Conservation (phyloP, 2,113 vertebrate genomes). For the Sylvia atricapilla region DNA sequence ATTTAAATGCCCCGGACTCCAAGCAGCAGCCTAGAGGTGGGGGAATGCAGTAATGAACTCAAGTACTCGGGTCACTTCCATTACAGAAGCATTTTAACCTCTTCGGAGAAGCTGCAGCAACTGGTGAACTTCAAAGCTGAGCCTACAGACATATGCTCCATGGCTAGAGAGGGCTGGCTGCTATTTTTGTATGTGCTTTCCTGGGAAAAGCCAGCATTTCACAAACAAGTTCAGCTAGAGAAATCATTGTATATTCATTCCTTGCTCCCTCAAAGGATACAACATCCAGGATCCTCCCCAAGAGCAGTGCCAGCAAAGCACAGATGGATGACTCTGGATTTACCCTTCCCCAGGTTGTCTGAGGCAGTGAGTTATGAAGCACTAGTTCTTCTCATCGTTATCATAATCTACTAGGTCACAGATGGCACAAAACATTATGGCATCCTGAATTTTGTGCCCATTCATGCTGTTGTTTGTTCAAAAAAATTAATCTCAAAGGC, state of each 20-base stretch:
- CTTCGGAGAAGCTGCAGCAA: not conserved
- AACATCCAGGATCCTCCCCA: not conserved
- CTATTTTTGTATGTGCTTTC: not conserved
- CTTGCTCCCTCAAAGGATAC: not conserved
- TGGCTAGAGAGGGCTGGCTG: not conserved
- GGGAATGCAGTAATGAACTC: not conserved
- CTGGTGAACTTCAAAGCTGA: not conserved
- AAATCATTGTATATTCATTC: not conserved
- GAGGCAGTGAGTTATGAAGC: not conserved
- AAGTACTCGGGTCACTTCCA: not conserved
- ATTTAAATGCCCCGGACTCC: not conserved
- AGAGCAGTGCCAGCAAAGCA: not conserved
- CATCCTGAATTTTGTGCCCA: not conserved
- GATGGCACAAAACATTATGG: not conserved
- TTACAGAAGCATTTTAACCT: not conserved
- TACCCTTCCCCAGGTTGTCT: not conserved
- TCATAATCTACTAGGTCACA: not conserved
- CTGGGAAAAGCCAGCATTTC: not conserved
- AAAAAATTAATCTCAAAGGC: not conserved
- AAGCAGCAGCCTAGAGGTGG: not conserved
- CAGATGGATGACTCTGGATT: not conserved
- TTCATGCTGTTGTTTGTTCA: not conserved
- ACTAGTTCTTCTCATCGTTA: not conserved
- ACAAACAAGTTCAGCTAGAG: not conserved
- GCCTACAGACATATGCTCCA: not conserved